phyloP scores from a whole-genome alignment of 37 sponge, comb jelly and placozoan genomes.

The Lycopodina hypogea region DNA sequence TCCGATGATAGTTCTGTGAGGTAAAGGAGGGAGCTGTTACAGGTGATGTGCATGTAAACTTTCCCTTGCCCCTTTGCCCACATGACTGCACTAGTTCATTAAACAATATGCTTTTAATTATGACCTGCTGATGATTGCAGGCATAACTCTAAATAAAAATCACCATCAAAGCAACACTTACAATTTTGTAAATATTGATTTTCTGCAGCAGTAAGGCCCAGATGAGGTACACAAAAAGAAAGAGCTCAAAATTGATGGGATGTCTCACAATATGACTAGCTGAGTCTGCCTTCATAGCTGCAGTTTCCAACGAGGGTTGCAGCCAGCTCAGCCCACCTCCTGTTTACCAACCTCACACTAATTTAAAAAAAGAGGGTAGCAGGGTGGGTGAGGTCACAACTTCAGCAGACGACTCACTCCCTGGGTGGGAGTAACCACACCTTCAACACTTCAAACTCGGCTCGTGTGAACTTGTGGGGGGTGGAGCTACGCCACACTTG shows the following conservation, averaged over 20 bases:
- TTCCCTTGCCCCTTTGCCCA: too few species aligned
- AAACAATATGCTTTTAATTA: too few species aligned
- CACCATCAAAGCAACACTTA: constrained; percentile 35
- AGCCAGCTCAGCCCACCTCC: neutral
- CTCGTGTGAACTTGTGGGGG: too few species aligned
- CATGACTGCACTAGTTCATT: too few species aligned
- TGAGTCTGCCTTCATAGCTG: constrained; percentile 42
- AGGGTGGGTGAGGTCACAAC: too few species aligned
- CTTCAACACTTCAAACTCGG: too few species aligned
- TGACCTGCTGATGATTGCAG: neutral
- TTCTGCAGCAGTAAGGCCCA: constrained; percentile 56
- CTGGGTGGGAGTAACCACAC: too few species aligned
- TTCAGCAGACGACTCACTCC: too few species aligned
- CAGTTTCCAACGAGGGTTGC: neutral
- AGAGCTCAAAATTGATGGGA: constrained; percentile 59
- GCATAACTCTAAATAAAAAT: constrained; percentile 28
- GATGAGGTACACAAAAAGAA: constrained; percentile 58
- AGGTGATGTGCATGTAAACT: neutral
- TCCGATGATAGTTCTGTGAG: constrained; percentile 50
- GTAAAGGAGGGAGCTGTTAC: neutral
- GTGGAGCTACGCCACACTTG: too few species aligned
- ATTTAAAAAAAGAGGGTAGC: neutral
- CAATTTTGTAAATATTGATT: constrained; percentile 76
- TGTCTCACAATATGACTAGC: constrained; percentile 62
- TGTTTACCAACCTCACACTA: neutral